Conservation (phyloP, 2,113 vertebrate species). For the Colossoma macropomum region DNA sequence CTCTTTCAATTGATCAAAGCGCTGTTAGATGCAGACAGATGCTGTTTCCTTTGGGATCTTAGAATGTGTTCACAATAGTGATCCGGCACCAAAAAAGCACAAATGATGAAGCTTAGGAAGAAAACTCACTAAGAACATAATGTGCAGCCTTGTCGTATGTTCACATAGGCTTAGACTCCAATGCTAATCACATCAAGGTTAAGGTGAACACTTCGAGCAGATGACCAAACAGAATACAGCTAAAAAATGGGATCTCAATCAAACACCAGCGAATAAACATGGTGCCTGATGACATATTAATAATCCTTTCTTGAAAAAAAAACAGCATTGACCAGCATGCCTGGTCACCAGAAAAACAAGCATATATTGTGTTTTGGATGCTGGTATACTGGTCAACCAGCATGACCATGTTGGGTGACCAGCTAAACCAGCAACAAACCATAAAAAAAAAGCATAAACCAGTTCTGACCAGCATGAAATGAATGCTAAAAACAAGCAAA, state of each 20-base stretch:
- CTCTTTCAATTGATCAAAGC: slow-evolving; percentile 50
- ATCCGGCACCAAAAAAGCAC: background rate
- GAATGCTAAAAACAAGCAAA: no score
- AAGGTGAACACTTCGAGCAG: background rate
- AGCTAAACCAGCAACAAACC: no score
- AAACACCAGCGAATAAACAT: no score
- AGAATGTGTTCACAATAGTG: background rate
- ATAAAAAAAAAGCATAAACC: no score
- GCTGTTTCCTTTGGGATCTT: slow-evolving; percentile 9
- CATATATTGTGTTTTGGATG: no score
- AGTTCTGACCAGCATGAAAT: no score
- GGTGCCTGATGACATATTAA: no score
- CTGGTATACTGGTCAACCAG: no score
- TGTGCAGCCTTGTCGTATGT: background rate
- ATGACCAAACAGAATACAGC: background rate
- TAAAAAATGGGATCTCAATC: background rate
- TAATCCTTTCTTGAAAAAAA: no score
- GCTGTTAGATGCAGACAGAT: slow-evolving; percentile 30
- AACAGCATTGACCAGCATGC: no score
- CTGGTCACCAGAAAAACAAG: no score
- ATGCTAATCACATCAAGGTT: background rate
- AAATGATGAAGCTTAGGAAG: background rate
- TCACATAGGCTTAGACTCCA: background rate
- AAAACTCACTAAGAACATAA: background rate
- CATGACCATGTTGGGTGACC: no score